Conservation (phyloP, 2,797 vertebrate species). For the Morus bassanus region DNA sequence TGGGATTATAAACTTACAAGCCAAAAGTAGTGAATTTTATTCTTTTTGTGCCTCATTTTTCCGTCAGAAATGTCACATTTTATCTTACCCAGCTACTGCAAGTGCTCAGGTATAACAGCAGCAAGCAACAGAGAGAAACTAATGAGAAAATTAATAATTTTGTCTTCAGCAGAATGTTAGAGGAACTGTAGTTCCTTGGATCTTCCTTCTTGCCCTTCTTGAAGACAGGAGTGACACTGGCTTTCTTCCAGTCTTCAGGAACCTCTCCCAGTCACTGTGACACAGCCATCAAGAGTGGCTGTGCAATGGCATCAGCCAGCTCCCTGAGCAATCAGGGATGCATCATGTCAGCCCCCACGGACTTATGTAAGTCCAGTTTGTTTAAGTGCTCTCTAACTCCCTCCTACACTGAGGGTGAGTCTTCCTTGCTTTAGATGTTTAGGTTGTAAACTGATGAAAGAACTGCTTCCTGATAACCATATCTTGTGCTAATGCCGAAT, state of each 20-base stretch:
- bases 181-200: neutral
- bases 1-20: neutral
- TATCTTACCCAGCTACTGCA: neutral
- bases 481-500: neutral
- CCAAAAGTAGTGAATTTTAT: neutral
- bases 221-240: fast-evolving
- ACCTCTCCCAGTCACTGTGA: neutral
- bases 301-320: neutral
- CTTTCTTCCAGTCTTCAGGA: neutral
- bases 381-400: neutral
- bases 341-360: neutral
- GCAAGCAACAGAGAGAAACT: neutral
- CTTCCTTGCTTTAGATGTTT: neutral
- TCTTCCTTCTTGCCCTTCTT: neutral
- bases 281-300: neutral
- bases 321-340: neutral
- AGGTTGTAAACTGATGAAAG: neutral
- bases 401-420: neutral
- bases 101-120: neutral
- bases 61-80: neutral
- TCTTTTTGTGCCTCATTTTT: neutral
- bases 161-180: neutral
- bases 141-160: neutral
- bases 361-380: fast-evolving
- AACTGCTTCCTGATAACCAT: neutral